phyloP scores from a whole-genome alignment of 2,797 vertebrate species.

The Gymnothorax reevesii region DNA sequence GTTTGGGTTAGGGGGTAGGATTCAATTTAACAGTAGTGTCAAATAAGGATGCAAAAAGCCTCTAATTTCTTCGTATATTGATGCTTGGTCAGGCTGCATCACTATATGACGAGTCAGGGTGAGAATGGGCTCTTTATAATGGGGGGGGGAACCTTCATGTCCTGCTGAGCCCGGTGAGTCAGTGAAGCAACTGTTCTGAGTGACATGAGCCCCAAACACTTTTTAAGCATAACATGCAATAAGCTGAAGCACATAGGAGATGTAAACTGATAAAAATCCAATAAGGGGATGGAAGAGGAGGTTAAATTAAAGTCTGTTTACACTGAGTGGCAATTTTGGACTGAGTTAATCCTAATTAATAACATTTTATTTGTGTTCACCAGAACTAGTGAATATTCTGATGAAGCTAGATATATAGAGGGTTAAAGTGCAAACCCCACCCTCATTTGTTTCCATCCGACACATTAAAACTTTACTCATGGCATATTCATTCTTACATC shows the following conservation, averaged over 20 bases:
- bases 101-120: no score
- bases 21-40: no score
- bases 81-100: no score
- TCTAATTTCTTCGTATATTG: no score
- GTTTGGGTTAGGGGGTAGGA: no score
- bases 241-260: neutral
- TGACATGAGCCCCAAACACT: neutral
- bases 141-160: neutral
- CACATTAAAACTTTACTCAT: neutral
- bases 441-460: neutral
- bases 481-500: neutral
- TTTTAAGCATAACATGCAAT: neutral
- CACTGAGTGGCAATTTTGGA: neutral
- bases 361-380: neutral
- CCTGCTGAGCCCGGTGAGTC: neutral
- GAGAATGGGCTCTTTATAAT: neutral
- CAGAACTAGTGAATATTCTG: neutral
- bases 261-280: neutral
- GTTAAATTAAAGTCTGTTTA: neutral
- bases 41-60: no score
- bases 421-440: neutral
- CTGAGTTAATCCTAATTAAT: neutral
- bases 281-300: neutral
- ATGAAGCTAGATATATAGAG: neutral
- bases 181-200: neutral